Percentiles rank a stretch among this genome's conserved stretches.
Conservation (phyloP, 2,113 vertebrate genomes). For the Lynx canadensis region DNA sequence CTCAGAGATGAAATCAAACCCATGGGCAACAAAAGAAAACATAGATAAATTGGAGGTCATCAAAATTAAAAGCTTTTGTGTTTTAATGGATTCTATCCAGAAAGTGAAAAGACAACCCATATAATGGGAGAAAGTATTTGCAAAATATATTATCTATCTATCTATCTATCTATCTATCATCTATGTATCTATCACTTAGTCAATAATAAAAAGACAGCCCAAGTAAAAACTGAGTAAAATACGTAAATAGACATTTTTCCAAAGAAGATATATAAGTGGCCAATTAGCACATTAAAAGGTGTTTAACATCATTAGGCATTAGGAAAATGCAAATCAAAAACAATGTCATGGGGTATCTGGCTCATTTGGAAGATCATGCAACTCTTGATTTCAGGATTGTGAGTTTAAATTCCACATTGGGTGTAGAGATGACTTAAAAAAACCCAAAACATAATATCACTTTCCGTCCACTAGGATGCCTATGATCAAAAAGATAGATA, state of each 20-base stretch:
- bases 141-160: background rate
- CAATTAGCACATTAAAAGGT: background rate
- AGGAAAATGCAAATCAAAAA: background rate
- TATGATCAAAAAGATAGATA: background rate
- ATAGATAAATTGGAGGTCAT: background rate
- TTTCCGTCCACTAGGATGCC: background rate
- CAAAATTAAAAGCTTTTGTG: background rate
- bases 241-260: background rate
- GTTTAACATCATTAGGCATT: background rate
- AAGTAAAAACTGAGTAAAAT: background rate
- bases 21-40: background rate
- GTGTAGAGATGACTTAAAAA: background rate
- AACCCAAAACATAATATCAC: background rate
- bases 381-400: background rate
- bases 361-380: background rate
- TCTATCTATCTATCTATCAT: background rate
- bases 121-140: background rate
- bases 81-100: background rate
- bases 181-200: background rate
- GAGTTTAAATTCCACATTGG: background rate
- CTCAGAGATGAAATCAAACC: background rate
- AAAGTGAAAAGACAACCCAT: background rate
- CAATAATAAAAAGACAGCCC: background rate
- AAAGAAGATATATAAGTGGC: background rate
- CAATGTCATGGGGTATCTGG: background rate